phyloP scores from a whole-genome alignment of 2,888 invertebrate genomes.

The Folsomia candida region DNA sequence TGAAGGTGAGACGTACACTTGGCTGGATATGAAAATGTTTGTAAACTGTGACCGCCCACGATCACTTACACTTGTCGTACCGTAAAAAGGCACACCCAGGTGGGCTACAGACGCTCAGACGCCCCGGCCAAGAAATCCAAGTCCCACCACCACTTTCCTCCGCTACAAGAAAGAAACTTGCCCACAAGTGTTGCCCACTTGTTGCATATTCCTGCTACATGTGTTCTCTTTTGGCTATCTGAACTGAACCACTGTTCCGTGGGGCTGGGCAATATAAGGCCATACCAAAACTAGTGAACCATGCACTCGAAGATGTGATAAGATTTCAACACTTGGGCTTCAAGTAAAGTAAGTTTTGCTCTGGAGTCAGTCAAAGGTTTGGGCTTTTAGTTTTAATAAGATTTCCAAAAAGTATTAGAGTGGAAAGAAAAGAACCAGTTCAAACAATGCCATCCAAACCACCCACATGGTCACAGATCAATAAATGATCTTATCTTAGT shows the following conservation, averaged over 20 bases:
- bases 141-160: background rate
- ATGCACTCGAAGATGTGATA: background rate
- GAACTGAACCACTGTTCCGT: too few relatives aligned
- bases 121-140: background rate
- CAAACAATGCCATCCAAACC: background rate
- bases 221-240: too few relatives aligned
- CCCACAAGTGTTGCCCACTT: background rate
- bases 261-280: background rate
- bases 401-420: background rate
- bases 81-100: slow-evolving; percentile 9
- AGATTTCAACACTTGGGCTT: background rate
- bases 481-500: too few relatives aligned
- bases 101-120: slow-evolving; percentile 11
- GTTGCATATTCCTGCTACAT: too few relatives aligned
- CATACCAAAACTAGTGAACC: background rate
- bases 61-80: slow-evolving; percentile 18
- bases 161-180: background rate
- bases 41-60: slow-evolving; percentile 17
- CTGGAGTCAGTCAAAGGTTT: background rate
- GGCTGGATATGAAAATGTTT: slow-evolving; percentile 14
- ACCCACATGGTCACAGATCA: background rate
- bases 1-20: background rate
- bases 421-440: background rate
- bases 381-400: background rate
- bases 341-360: background rate